Evolutionary conservation across 2,888 invertebrate species (phyloP), one percentile per base, ranked within the genome.

Genomic region (Rhyacophila evoluta): DNA sequence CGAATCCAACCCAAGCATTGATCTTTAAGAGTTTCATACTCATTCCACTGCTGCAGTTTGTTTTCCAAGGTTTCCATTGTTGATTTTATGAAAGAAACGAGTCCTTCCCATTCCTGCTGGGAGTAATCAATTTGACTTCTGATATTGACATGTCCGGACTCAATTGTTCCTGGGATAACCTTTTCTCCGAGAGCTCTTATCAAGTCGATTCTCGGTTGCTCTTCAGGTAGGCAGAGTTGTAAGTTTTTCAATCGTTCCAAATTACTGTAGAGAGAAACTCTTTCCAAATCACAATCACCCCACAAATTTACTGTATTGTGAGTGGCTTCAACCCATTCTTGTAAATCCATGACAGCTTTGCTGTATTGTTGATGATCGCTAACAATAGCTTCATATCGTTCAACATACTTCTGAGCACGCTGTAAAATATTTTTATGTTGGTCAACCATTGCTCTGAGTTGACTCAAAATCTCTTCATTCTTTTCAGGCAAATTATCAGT

Each of bases 31-130:
- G 91, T 91, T 85, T 98, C 98, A 85, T 97, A 98, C 84, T 97
- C 97, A 75, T 94, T 93, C 98, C 98, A 98, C 84, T 96, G 95
- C 84, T 94, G 94, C 72, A 98, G 90, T 86, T 97, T 96, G 70
- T 91, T 92, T 86, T 97, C 95, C 75, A 98, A 89, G 0, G 92
- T 90, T 83, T 95, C 94, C 70, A 97, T 95, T 0, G 95, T 94
- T 11, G 94, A 93, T 83, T 92, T 92, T 1, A 96, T 92, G 19
- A 94, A 91, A 0, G 96, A 94, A 0, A 94, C 89, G 0, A 97
- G 87, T 11, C 94, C 93, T 86, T 96, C 95, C 97, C 97, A 97
- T 87, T 97, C 96, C 85, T 96, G 95, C 84, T 96, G 96, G 0
- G 96, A 95, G 8, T 93, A 92, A 85, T 97, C 96, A 55, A 97